phyloP scores from a whole-genome alignment of 2,888 invertebrate species.

The Acholoe squamosa region DNA sequence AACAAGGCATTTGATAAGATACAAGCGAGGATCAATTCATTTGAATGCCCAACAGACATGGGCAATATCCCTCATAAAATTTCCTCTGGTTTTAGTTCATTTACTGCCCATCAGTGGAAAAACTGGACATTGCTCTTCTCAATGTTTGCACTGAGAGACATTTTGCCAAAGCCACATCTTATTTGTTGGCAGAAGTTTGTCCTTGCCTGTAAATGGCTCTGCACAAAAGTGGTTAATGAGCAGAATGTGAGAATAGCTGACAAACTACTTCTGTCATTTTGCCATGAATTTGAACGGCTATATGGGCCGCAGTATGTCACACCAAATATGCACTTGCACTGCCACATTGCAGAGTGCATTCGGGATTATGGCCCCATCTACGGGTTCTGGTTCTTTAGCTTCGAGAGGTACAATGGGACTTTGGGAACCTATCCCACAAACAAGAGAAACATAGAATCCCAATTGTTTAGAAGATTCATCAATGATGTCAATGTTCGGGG shows the following conservation, averaged over 20 bases:
- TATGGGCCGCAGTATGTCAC: conserved; percentile 61
- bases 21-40: not conserved
- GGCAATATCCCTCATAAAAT: not conserved
- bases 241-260: not conserved
- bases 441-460: conserved; percentile 63
- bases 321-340: conserved; percentile 67
- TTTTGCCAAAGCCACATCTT: not conserved
- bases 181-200: not conserved
- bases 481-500: conserved; percentile 44
- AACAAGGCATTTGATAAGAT: not conserved
- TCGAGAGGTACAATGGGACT: conserved; percentile 66
- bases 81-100: not conserved
- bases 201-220: not conserved
- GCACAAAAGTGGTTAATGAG: not conserved
- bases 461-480: conserved; percentile 62
- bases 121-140: not conserved
- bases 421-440: conserved; percentile 64
- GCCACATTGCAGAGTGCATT: conserved; percentile 65
- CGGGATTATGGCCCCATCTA: conserved; percentile 65
- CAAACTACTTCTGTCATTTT: not conserved
- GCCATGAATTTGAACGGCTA: not conserved
- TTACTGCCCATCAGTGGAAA: conserved; percentile 13
- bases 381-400: conserved; percentile 66
- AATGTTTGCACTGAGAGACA: not conserved
- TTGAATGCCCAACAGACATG: not conserved